Conservation (phyloP, 2,888 invertebrate genomes). For the Dione juno region DNA sequence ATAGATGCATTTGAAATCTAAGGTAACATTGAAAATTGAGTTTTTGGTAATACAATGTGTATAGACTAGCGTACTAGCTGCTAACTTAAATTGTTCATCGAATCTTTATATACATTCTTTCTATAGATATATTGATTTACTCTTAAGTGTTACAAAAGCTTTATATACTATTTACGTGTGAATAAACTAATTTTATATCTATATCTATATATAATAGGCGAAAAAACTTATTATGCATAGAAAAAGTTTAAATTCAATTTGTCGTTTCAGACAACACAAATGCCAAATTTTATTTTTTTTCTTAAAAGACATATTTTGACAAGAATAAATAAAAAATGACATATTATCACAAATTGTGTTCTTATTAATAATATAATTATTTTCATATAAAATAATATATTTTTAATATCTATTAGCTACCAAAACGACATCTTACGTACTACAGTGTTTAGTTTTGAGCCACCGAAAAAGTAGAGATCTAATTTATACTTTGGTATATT, state of each 20-base stretch:
- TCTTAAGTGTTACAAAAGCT: background rate
- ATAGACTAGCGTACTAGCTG: constrained; percentile 33
- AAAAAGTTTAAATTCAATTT: background rate
- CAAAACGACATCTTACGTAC: constrained; percentile 3
- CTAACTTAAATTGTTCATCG: constrained; percentile 29
- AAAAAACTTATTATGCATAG: constrained; percentile 1
- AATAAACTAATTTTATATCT: background rate
- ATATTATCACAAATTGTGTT: constrained; percentile 16
- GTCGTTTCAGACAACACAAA: background rate
- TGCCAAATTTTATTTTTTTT: background rate
- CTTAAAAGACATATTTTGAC: background rate
- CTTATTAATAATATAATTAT: constrained; percentile 5
- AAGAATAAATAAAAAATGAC: constrained; percentile 19
- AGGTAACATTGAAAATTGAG: constrained; percentile 39
- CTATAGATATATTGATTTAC: background rate
- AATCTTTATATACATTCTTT: constrained; percentile 7
- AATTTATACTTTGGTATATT: constrained; percentile 69
- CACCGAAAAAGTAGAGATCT: constrained; percentile 57
- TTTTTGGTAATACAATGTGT: constrained; percentile 40
- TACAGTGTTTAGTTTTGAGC: constrained; percentile 28
- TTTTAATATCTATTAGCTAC: constrained; percentile 20
- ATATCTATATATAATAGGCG: constrained; percentile 7
- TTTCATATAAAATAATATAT: constrained; percentile 12
- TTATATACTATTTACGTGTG: background rate
- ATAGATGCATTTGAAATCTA: constrained; percentile 28